A percentile compares a stretch with the other conserved stretches of the same genome.
phyloP scores from a whole-genome alignment of 1,140 invertebrate species.

The Eueides isabella region DNA sequence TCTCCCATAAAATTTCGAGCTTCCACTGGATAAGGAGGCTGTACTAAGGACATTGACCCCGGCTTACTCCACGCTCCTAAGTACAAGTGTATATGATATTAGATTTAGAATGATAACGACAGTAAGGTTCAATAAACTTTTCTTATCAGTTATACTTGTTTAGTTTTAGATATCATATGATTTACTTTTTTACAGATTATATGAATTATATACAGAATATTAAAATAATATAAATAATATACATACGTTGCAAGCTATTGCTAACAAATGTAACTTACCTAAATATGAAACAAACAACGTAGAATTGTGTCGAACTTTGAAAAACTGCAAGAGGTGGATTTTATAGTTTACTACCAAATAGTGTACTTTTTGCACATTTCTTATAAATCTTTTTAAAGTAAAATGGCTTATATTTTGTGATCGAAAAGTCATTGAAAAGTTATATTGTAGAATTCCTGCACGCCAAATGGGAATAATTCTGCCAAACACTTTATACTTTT shows the following conservation, averaged over 20 bases:
- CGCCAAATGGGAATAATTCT: conserved; percentile 45
- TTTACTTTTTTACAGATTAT: too few relatives aligned
- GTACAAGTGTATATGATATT: too few relatives aligned
- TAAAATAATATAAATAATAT: too few relatives aligned
- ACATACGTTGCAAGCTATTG: too few relatives aligned
- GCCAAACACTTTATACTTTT: conserved; percentile 47
- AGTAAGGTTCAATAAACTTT: not conserved
- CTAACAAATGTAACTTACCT: conserved; percentile 47
- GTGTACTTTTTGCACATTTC: conserved; percentile 33
- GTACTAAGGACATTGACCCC: conserved; percentile 57
- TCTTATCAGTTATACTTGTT: not conserved
- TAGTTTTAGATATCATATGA: too few relatives aligned
- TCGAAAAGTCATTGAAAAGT: conserved; percentile 57
- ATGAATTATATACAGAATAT: too few relatives aligned
- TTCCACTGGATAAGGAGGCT: conserved; percentile 68
- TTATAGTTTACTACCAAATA: not conserved
- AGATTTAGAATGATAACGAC: not conserved
- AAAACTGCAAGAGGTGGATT: conserved; percentile 63
- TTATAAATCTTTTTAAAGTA: conserved; percentile 42
- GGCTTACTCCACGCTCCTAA: conserved; percentile 63
- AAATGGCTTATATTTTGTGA: conserved; percentile 56
- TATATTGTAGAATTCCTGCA: conserved; percentile 54
- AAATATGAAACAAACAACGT: conserved; percentile 64
- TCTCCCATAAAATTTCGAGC: conserved; percentile 72
- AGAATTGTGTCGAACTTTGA: conserved; percentile 68